Evolutionary conservation across 2,888 invertebrate species (phyloP).

Genomic region (Eustalomyia histrio): DNA sequence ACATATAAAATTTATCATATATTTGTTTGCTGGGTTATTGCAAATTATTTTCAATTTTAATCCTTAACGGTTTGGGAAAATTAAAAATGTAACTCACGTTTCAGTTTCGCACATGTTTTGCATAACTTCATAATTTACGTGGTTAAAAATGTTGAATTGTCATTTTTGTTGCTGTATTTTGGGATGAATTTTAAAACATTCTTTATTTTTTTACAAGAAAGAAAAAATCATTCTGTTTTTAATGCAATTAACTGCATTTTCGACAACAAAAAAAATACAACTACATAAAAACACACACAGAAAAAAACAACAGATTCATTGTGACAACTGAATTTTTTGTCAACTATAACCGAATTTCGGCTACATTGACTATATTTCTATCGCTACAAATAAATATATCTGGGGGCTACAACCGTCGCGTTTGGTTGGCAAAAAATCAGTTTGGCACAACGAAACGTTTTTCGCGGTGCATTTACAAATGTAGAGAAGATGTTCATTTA

Average conservation of each 20-base stretch:
- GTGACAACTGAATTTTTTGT: no score
- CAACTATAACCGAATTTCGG: no score
- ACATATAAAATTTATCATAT: no score
- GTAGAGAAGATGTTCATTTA: slow-evolving; percentile 14
- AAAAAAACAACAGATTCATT: no score
- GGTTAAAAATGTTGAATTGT: slow-evolving; percentile 24
- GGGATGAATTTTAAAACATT: slow-evolving; percentile 8
- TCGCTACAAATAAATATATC: no score
- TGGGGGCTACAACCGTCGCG: no score
- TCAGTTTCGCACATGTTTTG: slow-evolving; percentile 76
- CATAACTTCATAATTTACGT: slow-evolving; percentile 68
- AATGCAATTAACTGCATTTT: slow-evolving; percentile 43
- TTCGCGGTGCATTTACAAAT: no score
- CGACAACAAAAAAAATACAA: slow-evolving; percentile 11
- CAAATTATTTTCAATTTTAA: background rate
- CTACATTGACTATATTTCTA: no score
- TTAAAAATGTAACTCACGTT: slow-evolving; percentile 76
- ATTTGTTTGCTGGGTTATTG: background rate
- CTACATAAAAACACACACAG: slow-evolving; percentile 3
- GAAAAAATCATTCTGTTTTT: slow-evolving; percentile 24
- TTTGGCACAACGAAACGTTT: no score
- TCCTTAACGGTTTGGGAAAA: slow-evolving; percentile 37
- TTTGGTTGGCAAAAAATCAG: no score
- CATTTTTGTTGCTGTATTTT: background rate
- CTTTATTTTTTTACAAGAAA: background rate